phyloP scores from a whole-genome alignment of 2,113 vertebrate genomes.

The Caloenas nicobarica region DNA sequence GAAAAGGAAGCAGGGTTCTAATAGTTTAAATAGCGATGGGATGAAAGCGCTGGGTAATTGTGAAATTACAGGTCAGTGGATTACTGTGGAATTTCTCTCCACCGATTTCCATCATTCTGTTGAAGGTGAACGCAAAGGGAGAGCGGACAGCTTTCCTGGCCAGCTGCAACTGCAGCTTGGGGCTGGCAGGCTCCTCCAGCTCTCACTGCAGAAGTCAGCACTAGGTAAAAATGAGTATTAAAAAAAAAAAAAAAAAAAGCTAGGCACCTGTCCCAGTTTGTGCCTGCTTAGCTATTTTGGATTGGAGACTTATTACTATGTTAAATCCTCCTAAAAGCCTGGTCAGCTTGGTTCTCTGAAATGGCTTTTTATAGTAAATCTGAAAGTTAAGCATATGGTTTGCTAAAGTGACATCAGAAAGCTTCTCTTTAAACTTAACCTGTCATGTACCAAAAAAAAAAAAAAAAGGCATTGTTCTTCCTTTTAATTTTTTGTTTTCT shows the following conservation, averaged over 20 bases:
- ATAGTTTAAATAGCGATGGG: background rate
- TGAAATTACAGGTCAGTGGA: background rate
- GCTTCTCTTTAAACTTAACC: constrained; percentile 51
- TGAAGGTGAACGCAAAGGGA: background rate
- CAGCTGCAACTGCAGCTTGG: background rate
- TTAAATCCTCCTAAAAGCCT: constrained; percentile 68
- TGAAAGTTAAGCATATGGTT: constrained; percentile 64
- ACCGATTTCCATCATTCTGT: background rate
- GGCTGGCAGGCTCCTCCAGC: background rate
- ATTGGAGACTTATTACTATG: constrained; percentile 54
- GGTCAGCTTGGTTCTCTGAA: constrained; percentile 47
- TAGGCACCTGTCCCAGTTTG: constrained; percentile 58
- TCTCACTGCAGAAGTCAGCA: constrained; percentile 22
- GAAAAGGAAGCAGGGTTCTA: background rate
- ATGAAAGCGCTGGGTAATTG: background rate
- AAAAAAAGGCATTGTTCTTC: background rate
- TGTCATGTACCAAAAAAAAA: background rate
- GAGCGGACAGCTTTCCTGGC: background rate
- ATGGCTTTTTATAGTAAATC: constrained; percentile 68
- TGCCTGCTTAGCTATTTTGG: constrained; percentile 57
- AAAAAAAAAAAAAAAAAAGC: background rate
- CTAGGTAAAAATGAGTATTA: constrained; percentile 6
- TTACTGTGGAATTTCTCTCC: background rate
- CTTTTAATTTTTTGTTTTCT: background rate
- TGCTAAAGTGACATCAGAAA: constrained; percentile 45